Evolutionary conservation across 2,797 vertebrate species (phyloP).

Genomic region (Leontopithecus rosalia): DNA sequence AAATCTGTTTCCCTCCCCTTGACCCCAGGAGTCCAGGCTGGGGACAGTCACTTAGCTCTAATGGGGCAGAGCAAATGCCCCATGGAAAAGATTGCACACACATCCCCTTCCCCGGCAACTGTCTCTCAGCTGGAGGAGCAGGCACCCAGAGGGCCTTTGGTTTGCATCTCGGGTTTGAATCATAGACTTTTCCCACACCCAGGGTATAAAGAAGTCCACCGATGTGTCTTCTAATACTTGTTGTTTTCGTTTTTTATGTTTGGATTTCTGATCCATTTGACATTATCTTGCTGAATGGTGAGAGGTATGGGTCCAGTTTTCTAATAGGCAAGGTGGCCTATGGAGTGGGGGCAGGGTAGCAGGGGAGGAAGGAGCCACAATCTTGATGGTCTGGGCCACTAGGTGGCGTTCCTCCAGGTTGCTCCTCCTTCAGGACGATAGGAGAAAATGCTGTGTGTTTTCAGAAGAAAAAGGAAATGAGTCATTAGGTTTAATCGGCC

Average conservation of each 20-base stretch:
- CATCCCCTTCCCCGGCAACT: background rate
- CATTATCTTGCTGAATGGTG: background rate
- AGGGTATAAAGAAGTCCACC: background rate
- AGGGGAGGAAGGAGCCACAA: background rate
- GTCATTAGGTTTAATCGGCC: background rate
- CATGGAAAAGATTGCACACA: background rate
- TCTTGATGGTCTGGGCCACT: constrained; percentile 27
- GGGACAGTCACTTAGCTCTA: background rate
- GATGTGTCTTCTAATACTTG: background rate
- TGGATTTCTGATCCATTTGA: background rate
- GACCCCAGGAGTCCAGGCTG: background rate
- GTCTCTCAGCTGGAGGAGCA: background rate
- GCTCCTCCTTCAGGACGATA: background rate
- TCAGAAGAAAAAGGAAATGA: constrained; percentile 42
- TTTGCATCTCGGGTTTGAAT: background rate
- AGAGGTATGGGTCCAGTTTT: background rate
- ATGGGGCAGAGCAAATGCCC: background rate
- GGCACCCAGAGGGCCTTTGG: background rate
- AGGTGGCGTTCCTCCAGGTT: constrained; percentile 60
- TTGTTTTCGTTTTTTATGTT: background rate
- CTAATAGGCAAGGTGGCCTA: background rate
- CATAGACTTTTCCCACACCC: background rate
- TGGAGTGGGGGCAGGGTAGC: background rate
- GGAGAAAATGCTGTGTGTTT: background rate
- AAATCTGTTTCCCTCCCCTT: background rate